These are phyloP conservation scores for Cirrhinus mrigala DNA, from an alignment of 2,797 vertebrate genomes.

Conservation along the genomic window DNA sequence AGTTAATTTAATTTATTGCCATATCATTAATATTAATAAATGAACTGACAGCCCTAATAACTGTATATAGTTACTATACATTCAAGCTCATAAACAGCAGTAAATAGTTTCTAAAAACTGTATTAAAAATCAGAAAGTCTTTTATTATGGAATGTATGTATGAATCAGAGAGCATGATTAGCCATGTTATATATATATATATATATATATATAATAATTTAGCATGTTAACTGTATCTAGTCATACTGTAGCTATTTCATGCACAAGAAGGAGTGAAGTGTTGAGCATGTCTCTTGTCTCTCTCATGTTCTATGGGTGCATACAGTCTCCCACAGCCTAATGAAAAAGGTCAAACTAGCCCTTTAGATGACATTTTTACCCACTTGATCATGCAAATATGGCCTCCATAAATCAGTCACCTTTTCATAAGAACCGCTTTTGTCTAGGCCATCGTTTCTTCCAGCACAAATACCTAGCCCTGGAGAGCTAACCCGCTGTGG, in stretches of 20 bases:
- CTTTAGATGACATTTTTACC: constrained; percentile 30
- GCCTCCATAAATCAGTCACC: constrained; percentile 40
- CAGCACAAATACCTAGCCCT: background rate
- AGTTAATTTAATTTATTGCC: too few relatives aligned
- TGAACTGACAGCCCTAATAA: too few relatives aligned
- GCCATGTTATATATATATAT: background rate
- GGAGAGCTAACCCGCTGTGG: constrained; percentile 28
- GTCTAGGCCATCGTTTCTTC: constrained; percentile 32
- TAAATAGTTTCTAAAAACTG: background rate
- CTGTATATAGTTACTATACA: background rate
- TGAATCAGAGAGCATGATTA: background rate
- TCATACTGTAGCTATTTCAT: background rate
- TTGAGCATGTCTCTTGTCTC: constrained; percentile 5
- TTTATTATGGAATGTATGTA: background rate
- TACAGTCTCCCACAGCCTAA: background rate
- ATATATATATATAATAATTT: too few relatives aligned
- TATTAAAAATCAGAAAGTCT: background rate
- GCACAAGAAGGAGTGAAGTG: background rate
- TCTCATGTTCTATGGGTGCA: background rate
- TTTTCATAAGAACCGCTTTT: constrained; percentile 33
- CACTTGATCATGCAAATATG: constrained; percentile 27
- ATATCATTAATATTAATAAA: too few relatives aligned
- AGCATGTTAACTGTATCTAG: background rate
- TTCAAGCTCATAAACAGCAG: background rate
- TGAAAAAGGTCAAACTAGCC: constrained; percentile 35